Evolutionary conservation across 2,797 vertebrate species (phyloP).

Genomic region (Neomorphus geoffroyi): DNA sequence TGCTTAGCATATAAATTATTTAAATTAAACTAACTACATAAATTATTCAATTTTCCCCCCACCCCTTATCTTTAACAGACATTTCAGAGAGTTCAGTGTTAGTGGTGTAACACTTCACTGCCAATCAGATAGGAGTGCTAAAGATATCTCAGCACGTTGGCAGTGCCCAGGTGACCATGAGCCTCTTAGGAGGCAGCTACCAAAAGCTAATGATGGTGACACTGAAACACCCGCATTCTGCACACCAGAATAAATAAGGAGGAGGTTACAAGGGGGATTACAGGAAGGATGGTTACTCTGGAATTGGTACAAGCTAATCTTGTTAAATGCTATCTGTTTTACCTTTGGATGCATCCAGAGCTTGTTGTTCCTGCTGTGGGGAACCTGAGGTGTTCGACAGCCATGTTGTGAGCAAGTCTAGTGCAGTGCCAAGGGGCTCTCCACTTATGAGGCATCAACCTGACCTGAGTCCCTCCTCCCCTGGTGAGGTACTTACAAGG

Average conservation of each 20-base stretch:
- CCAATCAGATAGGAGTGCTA: constrained; percentile 42
- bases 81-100: constrained; percentile 54
- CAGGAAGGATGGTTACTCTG: not conserved
- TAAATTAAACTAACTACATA: constrained; percentile 73
- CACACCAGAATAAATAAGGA: not conserved
- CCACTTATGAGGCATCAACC: not conserved
- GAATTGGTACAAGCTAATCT: not conserved
- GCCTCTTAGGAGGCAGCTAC: not conserved
- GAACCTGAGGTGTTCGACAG: not conserved
- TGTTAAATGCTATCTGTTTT: not conserved
- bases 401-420: not conserved
- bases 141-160: not conserved
- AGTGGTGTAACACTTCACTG: constrained; percentile 42
- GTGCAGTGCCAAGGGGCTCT: not conserved
- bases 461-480: not conserved
- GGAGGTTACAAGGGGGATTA: not conserved
- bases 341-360: not conserved
- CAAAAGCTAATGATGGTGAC: not conserved
- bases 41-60: constrained; percentile 57
- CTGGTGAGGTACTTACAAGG: not conserved
- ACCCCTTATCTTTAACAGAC: constrained; percentile 61
- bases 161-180: not conserved
- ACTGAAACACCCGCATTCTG: not conserved
- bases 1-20: constrained; percentile 75
- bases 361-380: not conserved